phyloP scores from a whole-genome alignment of 2,113 vertebrate species.

The Galemys pyrenaicus region DNA sequence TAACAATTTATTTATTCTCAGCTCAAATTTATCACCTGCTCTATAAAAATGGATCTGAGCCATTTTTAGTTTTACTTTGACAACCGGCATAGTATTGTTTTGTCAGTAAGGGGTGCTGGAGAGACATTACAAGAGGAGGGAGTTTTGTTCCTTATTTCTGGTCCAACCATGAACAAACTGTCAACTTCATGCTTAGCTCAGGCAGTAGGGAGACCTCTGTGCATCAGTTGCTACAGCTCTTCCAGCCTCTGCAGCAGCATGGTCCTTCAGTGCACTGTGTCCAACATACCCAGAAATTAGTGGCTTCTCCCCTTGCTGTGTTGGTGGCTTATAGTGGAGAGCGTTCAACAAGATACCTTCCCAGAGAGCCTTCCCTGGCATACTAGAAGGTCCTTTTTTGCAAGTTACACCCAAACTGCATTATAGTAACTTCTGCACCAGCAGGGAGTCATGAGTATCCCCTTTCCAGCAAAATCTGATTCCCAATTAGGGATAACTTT shows the following conservation, averaged over 20 bases:
- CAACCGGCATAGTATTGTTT: not conserved
- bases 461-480: not conserved
- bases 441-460: rapidly evolving
- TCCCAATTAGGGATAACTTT: not conserved
- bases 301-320: not conserved
- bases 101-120: not conserved
- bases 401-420: not conserved
- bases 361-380: not conserved
- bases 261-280: too few species aligned
- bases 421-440: not conserved
- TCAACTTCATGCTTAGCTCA: not conserved
- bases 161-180: too few species aligned
- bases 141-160: not conserved
- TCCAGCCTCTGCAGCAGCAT: not conserved
- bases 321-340: not conserved
- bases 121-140: not conserved
- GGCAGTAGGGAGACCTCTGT: not conserved
- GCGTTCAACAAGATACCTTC: not conserved
- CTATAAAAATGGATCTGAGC: not conserved
- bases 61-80: not conserved
- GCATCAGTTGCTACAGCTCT: not conserved
- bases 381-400: not conserved
- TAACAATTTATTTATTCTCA: not conserved
- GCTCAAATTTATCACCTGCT: not conserved
- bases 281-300: not conserved